Percentiles rank a stretch among this genome's conserved stretches.
Evolutionary conservation across 2,113 vertebrate genomes (phyloP).

Genomic region (Atractosteus spatula): DNA sequence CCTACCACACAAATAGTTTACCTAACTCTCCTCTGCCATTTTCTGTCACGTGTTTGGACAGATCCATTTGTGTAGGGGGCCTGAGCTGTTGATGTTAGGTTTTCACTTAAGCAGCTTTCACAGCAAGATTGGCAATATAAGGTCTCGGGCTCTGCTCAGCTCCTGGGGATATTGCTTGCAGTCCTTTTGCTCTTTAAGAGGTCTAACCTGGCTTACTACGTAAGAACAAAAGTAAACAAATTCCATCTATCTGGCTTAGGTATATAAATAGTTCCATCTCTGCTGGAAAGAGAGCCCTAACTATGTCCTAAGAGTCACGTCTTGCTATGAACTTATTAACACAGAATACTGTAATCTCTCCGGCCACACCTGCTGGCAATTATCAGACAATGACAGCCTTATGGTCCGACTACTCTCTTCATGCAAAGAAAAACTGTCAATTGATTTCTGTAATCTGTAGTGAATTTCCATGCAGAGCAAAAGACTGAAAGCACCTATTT

Average conservation of each 20-base stretch:
- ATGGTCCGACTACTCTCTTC: not conserved
- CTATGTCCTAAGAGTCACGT: slow-evolving; percentile 29
- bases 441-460: not conserved
- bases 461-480: not conserved
- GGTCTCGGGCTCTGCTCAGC: not conserved
- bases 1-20: slow-evolving; percentile 63
- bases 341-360: slow-evolving; percentile 38
- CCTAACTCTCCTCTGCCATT: slow-evolving; percentile 63
- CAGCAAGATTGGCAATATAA: slow-evolving; percentile 47
- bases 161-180: not conserved
- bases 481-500: not conserved
- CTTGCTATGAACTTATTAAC: slow-evolving; percentile 34
- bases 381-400: slow-evolving; percentile 44
- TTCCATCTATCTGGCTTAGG: not conserved
- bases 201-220: not conserved
- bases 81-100: slow-evolving; percentile 72
- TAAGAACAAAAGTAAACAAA: not conserved
- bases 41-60: slow-evolving; percentile 66
- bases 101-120: slow-evolving; percentile 71
- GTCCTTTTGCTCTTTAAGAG: not conserved
- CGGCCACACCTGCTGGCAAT: slow-evolving; percentile 45
- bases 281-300: not conserved
- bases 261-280: not conserved
- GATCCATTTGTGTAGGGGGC: slow-evolving; percentile 51
- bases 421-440: not conserved